Percentiles rank a stretch among this genome's conserved stretches.
These are phyloP conservation scores for Haliaeetus leucogaster DNA, from an alignment of 2,113 vertebrate genomes.

Conservation along the genomic window DNA sequence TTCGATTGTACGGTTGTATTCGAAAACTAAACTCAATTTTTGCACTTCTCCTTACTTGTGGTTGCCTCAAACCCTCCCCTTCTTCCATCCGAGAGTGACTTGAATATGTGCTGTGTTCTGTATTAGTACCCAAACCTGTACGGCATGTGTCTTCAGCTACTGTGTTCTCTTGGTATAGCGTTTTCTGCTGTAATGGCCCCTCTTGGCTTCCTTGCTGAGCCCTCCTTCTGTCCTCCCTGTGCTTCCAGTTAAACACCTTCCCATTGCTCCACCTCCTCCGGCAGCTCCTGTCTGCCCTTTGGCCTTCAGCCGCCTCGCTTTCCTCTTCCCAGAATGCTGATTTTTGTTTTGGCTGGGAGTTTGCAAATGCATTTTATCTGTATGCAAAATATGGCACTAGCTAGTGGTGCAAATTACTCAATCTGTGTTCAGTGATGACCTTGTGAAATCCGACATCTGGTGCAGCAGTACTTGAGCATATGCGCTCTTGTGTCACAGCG, in stretches of 20 bases:
- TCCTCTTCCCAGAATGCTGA: neutral
- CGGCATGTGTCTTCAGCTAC: neutral
- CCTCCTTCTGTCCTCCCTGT: neutral
- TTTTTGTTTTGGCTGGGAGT: neutral
- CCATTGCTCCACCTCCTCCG: neutral
- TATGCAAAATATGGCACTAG: neutral
- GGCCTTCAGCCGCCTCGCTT: neutral
- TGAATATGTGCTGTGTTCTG: neutral
- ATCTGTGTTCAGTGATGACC: neutral
- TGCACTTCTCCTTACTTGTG: neutral
- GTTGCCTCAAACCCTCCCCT: neutral
- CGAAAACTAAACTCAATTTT: neutral
- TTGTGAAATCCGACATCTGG: rapidly evolving
- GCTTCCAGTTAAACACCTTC: neutral
- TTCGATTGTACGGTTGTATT: neutral
- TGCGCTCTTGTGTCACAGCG: rapidly evolving
- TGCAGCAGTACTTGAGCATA: neutral
- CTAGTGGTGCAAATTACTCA: neutral
- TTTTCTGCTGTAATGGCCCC: neutral
- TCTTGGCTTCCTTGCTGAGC: neutral
- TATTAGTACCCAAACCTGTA: neutral
- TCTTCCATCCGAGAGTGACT: neutral
- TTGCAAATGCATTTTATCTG: neutral
- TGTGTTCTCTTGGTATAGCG: neutral
- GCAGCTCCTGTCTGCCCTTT: neutral